Evolutionary conservation across 2,113 vertebrate genomes (phyloP).

Genomic region (Eulemur rufifrons): DNA sequence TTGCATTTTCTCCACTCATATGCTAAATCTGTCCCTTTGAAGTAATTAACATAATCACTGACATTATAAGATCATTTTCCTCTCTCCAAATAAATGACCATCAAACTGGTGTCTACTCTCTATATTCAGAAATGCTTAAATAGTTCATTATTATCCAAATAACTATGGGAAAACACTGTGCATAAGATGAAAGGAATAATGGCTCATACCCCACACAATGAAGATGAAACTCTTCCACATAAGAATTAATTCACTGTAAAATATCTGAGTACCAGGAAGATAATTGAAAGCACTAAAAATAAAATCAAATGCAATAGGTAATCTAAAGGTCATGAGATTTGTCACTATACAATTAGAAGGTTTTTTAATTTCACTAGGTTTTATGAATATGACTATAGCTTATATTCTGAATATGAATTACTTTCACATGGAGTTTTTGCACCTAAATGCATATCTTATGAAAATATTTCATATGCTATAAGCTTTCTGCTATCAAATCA

Average conservation of each 20-base stretch:
- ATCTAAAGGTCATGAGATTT: constrained; percentile 53
- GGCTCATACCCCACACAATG: constrained; percentile 8
- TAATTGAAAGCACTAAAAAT: constrained; percentile 60
- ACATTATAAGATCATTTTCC: constrained; percentile 76
- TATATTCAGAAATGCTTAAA: constrained; percentile 63
- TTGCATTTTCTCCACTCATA: constrained; percentile 40
- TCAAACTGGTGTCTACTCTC: constrained; percentile 37
- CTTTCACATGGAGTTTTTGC: background rate
- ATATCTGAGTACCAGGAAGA: constrained; percentile 44
- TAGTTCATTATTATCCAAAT: constrained; percentile 62
- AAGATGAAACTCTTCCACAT: constrained; percentile 54
- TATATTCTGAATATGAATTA: constrained; percentile 14
- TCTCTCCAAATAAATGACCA: constrained; percentile 73
- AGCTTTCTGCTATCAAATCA: background rate
- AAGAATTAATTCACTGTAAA: constrained; percentile 67
- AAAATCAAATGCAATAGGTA: constrained; percentile 57
- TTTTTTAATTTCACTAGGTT: background rate
- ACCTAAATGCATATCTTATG: constrained; percentile 21
- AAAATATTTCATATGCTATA: constrained; percentile 13
- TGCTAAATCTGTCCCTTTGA: constrained; percentile 40
- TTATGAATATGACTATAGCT: constrained; percentile 17
- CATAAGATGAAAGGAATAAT: constrained; percentile 62
- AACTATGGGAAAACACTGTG: constrained; percentile 51
- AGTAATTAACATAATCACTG: constrained; percentile 75
- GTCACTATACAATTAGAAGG: constrained; percentile 52